Conservation (phyloP, 2,797 vertebrate species). For the Remorina albescens region DNA sequence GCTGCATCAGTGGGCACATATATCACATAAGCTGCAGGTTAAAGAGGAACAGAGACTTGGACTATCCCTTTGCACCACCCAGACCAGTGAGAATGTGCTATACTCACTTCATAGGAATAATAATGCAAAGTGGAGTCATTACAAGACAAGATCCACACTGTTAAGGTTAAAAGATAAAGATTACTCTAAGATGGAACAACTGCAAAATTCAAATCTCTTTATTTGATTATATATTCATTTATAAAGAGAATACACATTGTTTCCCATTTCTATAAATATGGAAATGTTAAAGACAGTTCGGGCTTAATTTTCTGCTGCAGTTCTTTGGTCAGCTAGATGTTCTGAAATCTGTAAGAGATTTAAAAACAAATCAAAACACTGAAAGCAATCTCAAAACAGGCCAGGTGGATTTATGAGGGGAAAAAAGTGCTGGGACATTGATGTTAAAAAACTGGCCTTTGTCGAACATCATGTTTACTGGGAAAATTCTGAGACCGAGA, state of each 20-base stretch:
- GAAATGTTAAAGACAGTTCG: no score
- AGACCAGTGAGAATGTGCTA: conserved; percentile 28
- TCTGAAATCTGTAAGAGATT: neutral
- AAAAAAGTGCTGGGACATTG: neutral
- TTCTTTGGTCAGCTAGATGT: no score
- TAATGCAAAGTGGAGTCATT: conserved; percentile 8
- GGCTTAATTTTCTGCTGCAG: neutral
- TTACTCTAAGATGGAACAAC: neutral
- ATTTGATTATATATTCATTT: neutral
- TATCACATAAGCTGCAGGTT: conserved; percentile 45
- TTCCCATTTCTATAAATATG: neutral
- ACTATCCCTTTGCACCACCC: conserved; percentile 41
- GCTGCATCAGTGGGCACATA: conserved; percentile 11
- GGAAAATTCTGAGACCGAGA: conserved; percentile 23
- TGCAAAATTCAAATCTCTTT: neutral
- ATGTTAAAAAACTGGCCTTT: conserved; percentile 7
- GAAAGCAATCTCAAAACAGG: no score
- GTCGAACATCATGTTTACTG: conserved; percentile 12
- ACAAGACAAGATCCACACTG: neutral
- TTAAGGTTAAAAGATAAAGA: neutral
- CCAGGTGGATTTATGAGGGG: neutral
- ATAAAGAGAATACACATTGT: neutral
- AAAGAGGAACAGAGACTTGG: conserved; percentile 47
- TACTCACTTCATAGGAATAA: neutral
- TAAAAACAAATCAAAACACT: neutral